These are phyloP conservation scores for Procambarus virginalis DNA, from an alignment of 1,140 invertebrate genomes.

Conservation along the genomic window DNA sequence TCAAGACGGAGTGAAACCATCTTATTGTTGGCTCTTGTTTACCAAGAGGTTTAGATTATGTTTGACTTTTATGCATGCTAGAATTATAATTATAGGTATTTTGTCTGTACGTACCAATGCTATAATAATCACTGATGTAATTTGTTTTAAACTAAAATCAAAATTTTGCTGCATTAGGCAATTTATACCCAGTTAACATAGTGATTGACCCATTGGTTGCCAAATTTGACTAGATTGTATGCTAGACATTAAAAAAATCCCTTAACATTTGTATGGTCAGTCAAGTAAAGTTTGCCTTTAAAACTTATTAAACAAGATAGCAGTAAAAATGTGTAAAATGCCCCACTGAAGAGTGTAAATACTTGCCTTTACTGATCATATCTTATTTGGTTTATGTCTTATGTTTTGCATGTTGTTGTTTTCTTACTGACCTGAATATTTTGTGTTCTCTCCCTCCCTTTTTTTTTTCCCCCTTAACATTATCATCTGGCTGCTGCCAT, in stretches of 20 bases:
- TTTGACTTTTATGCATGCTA: neutral
- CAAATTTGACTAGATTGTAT: neutral
- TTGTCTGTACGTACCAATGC: neutral
- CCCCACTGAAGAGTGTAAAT: neutral
- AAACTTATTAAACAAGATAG: neutral
- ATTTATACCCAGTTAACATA: neutral
- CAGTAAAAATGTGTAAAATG: neutral
- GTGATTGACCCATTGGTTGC: neutral
- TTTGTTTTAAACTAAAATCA: slow-evolving; percentile 3
- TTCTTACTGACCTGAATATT: slow-evolving; percentile 63
- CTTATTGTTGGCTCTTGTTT: too few species aligned
- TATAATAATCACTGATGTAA: neutral
- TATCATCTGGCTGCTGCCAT: slow-evolving; percentile 12
- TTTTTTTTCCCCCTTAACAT: neutral
- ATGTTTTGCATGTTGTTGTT: slow-evolving; percentile 43
- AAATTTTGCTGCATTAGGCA: neutral
- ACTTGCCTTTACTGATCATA: slow-evolving; percentile 19
- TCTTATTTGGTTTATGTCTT: slow-evolving; percentile 27
- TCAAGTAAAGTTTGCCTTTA: neutral
- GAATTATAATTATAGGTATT: neutral
- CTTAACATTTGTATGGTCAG: neutral
- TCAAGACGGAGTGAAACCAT: too few species aligned
- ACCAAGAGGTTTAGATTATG: neutral
- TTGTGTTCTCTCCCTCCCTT: slow-evolving; percentile 57
- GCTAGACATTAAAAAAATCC: slow-evolving; percentile 1